These are phyloP conservation scores for Octopus sinensis DNA, from an alignment of 1,140 invertebrate species.

Conservation along the genomic window DNA sequence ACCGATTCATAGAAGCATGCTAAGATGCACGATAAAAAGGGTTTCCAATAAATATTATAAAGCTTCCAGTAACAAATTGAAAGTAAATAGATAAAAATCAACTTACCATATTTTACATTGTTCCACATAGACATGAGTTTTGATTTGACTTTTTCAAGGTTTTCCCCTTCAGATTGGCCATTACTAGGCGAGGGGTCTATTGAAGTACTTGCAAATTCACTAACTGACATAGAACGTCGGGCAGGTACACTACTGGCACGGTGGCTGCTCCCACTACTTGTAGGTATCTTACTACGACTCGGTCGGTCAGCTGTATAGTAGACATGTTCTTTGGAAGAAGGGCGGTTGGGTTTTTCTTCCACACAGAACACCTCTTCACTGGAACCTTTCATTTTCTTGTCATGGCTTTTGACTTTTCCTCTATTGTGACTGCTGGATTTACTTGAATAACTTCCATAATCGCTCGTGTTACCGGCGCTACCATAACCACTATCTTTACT, in stretches of 20 bases:
- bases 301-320: slow-evolving; percentile 6
- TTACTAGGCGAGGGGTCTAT: slow-evolving; percentile 26
- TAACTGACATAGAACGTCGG: not conserved
- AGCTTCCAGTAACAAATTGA: no score
- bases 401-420: not conserved
- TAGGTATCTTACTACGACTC: not conserved
- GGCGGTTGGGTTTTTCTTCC: not conserved
- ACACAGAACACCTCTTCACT: no score
- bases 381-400: not conserved
- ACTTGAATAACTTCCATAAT: no score
- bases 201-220: not conserved
- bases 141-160: slow-evolving; percentile 73
- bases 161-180: slow-evolving; percentile 32
- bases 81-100: not conserved
- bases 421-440: not conserved
- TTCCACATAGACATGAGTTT: slow-evolving; percentile 82
- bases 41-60: no score
- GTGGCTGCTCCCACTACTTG: slow-evolving; percentile 1
- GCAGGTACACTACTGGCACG: slow-evolving; percentile 10
- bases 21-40: no score
- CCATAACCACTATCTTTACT: no score
- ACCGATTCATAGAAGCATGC: no score
- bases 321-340: slow-evolving; percentile 3
- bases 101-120: slow-evolving; percentile 79
- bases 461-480: no score